phyloP scores from a whole-genome alignment of 2,113 vertebrate genomes.

The Ahaetulla prasina region DNA sequence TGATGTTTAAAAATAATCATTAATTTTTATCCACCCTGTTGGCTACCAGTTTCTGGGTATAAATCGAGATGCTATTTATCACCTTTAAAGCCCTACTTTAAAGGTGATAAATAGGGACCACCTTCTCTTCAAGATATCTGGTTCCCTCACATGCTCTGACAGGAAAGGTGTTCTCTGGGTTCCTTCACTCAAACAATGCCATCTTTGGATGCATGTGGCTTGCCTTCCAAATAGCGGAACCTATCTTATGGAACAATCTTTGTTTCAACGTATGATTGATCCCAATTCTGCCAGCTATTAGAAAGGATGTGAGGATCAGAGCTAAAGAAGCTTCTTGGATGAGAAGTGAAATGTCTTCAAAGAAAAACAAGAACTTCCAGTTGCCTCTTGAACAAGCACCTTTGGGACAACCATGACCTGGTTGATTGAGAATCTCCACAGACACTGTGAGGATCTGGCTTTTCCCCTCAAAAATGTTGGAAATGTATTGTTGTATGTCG shows the following conservation, averaged over 20 bases:
- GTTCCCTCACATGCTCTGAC: not conserved
- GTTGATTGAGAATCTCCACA: too few relatives aligned
- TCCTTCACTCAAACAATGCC: too few relatives aligned
- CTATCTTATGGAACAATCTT: not conserved
- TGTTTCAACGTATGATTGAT: not conserved
- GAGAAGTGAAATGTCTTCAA: too few relatives aligned
- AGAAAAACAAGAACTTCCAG: too few relatives aligned
- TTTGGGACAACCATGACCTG: too few relatives aligned
- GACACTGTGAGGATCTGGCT: not conserved
- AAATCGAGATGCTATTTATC: not conserved
- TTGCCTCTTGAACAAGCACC: too few relatives aligned
- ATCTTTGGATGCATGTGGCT: too few relatives aligned
- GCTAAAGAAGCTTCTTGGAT: too few relatives aligned
- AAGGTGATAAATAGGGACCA: too few relatives aligned
- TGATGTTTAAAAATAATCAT: too few relatives aligned
- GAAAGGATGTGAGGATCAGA: not conserved
- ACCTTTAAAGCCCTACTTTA: not conserved
- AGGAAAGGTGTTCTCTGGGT: not conserved
- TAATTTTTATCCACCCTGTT: too few relatives aligned
- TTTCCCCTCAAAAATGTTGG: not conserved
- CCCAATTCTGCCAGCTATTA: not conserved
- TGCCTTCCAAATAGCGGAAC: too few relatives aligned
- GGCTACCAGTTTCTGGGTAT: not conserved
- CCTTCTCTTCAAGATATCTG: not conserved
- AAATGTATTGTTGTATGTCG: not conserved